Base-by-base conservation (phyloP, 2,888 invertebrate species). In the Pterostichus madidus region DNA sequence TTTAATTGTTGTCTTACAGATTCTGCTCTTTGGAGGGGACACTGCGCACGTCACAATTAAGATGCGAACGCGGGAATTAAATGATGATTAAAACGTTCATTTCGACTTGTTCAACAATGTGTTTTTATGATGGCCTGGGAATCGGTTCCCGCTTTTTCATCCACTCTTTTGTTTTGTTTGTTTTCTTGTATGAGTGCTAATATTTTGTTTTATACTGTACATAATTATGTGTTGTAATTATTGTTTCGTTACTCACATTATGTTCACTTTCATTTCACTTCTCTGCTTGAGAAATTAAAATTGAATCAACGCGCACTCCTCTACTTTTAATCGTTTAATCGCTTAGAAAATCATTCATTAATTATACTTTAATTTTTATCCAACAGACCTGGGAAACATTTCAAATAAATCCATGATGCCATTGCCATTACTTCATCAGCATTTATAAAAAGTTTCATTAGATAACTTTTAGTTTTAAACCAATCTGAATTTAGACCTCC, bases 1-100 rank as follows among this genome's bases (percentile, higher is more conserved):
- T 77, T 83, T 83, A 83, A 83, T 83, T 83, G 83, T 83, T 83
- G 83, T 77, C 76, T 83, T 83, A 81, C 83, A 83, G 83, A 83
- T 83, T 80, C 77, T 81, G 75, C 49, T 75, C 44, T 49, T 31
- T 73, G 73, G 49, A 49, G 68, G 80, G 56, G 52, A 32, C 52
- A 17, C 73, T 46, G 68, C 52, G 80, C 49, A 68, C 68, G n/a
- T 52, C 76, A 17, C 52, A 77, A 32, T 75, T 56, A 78, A 15
- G 53, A 56, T 35, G 53, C 56, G 35, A 15, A 44, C 53, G 77
- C 39, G 56, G 59, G 59, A 59, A 59, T 59, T 75, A 75, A 75
- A 75, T 49, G 8, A 31, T 49, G 73, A 75, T 75, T 75, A 75
- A 75, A 75, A 46, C 52, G 73, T 52, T 49, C 73, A 52, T 11